Base-by-base conservation (phyloP, 2,113 vertebrate genomes). In the Cercopithecus mona region DNA sequence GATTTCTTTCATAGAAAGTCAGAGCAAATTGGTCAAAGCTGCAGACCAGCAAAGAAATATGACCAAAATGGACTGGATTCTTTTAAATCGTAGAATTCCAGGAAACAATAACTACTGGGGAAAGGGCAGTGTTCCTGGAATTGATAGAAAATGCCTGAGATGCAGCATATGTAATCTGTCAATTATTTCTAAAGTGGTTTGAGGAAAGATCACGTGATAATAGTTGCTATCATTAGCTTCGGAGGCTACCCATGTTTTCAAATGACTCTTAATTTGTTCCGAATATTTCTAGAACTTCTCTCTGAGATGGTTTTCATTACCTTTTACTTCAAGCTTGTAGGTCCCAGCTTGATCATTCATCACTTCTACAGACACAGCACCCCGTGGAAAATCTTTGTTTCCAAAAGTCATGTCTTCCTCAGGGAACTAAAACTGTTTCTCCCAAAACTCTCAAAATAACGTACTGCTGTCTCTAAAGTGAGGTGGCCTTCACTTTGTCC, bases 381-480 rank as follows among this genome's bases (percentile, higher is more conserved):
- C 93, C 73, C 22, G 61, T 64, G 35, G 91, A 18, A 91, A 88
- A 59, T 88, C 70, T 95, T 94, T 88, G 91, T 91, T 97, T 98
- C 66, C 32, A 90, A 96, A 97, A 96, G 76, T 68, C 88, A 79
- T 90, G 32, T 81, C 85, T 94, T 95, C 90, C 91, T 93, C 30
- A 20, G 81, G 73, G 82, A 95, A 78, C 78, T 72, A 38, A 95
- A 94, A 45, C 30, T 52, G 11, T 59, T 89, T 87, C 59, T 78
- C 84, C 55, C 30, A 3, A 90, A 96, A 68, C 45, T 72, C 80
- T 92, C 83, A 93, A 8, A 70, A 88, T 97, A 88, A 89, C 38
- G 68, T 45, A 94, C 76, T 90, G 23, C 25, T 59, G n/a, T 80
- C n/a, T 84, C 72, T 30, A 7, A 66, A 55, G 70, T 85, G 82